These are phyloP conservation scores for Uromys caudimaculatus DNA, from an alignment of 2,797 vertebrate species.

Conservation along the genomic window DNA sequence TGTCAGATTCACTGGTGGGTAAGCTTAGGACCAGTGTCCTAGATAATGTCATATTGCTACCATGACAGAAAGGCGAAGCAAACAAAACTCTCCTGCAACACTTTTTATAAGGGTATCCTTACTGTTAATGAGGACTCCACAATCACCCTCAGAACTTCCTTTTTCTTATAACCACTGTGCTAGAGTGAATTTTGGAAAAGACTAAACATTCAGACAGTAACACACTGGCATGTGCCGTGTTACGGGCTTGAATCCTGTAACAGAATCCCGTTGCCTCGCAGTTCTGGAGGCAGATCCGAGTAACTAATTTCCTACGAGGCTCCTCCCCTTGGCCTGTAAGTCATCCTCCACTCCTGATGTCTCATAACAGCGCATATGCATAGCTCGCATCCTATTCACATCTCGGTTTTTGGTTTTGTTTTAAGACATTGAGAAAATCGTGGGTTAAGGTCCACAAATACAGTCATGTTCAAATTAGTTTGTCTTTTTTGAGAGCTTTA, in stretches of 20 bases:
- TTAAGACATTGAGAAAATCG: neutral
- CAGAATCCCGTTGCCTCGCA: neutral
- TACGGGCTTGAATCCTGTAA: neutral
- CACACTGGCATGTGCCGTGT: neutral
- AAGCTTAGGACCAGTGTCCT: neutral
- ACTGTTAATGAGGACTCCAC: neutral
- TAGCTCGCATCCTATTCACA: neutral
- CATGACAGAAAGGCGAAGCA: neutral
- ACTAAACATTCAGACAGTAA: neutral
- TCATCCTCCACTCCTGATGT: neutral
- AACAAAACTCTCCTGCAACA: neutral
- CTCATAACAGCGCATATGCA: neutral
- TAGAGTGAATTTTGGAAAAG: neutral
- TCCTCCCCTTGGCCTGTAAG: neutral
- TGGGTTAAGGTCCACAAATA: neutral
- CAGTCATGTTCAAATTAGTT: neutral
- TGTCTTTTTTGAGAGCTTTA: neutral
- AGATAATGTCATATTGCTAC: neutral
- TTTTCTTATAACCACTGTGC: neutral
- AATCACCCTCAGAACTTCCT: too few relatives aligned
- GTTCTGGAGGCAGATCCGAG: neutral
- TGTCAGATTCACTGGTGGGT: neutral
- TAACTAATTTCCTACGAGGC: neutral
- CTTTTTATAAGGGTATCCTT: neutral
- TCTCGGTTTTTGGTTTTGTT: neutral